Evolutionary conservation across 2,797 vertebrate genomes (phyloP), one percentile per base, ranked within the genome.

Genomic region (Arctocebus calabarensis): DNA sequence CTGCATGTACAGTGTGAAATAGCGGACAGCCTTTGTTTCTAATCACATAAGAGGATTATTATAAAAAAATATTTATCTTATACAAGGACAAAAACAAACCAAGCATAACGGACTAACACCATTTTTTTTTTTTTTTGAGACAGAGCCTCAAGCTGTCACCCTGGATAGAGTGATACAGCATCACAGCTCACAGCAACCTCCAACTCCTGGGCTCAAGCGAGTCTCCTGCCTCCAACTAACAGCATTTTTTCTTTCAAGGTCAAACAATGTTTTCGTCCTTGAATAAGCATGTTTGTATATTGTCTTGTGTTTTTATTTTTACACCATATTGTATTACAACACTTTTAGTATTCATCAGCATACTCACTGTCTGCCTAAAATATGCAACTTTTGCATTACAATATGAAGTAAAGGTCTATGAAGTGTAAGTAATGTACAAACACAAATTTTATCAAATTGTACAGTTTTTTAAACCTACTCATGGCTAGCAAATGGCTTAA

Each of bases 391-490:
- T 98, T 99, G 98, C 98, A 98, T 99, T 98, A 98, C 89, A 96
- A 96, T 97, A 99, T 99, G 99, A 99, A 99, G 99, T 99, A 99
- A 99, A 98, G 98, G 99, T 99, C 98, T 99, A 99, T 99, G 99
- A 99, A 99, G 99, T 99, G 99, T 99, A 99, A 99, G 99, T 99
- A 99, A 99, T 99, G 99, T 99, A 99, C 99, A 98, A 99, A 99
- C 98, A 99, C 99, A 99, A 99, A 98, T 99, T 99, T 99, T 99
- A 99, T 99, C 99, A 99, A 99, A 99, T 99, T 99, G 99, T 99
- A 99, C 99, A 99, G 99, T 99, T 99, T 98, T 97, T 96, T 71
- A 92, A 98, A 98, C 98, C 97, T 98, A 98, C 90, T 98, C 97
- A 98, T 96, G 97, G 96, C 97, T 96, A 95, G 98, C 95, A 97